Evolutionary conservation across 2,888 invertebrate species (phyloP).

Genomic region (Thecocarcelia acutangulata): DNA sequence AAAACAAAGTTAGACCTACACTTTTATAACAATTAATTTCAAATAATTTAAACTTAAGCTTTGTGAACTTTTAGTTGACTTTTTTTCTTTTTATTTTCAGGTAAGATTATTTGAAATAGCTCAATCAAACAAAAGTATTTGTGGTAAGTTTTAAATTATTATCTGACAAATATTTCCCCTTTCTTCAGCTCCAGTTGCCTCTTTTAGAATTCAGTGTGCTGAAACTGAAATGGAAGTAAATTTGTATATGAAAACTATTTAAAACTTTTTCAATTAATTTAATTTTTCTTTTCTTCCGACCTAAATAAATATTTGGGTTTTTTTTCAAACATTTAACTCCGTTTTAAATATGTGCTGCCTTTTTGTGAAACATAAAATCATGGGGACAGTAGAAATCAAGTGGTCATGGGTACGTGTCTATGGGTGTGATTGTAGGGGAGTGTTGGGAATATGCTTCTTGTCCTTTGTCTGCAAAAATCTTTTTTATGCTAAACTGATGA

Average conservation of each 20-base stretch:
- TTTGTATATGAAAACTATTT: conserved; percentile 11
- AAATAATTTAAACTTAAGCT: conserved; percentile 39
- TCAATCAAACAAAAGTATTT: conserved; percentile 23
- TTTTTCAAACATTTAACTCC: conserved; percentile 41
- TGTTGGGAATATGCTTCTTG: conserved; percentile 12
- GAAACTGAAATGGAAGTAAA: too few species aligned
- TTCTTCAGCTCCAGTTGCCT: too few species aligned
- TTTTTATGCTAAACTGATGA: conserved; percentile 28
- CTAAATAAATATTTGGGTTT: conserved; percentile 57
- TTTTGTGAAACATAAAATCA: neutral
- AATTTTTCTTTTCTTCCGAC: conserved; percentile 52
- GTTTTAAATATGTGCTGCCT: neutral
- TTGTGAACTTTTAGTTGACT: conserved; percentile 18
- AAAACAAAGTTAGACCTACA: conserved; percentile 5
- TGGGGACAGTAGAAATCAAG: neutral
- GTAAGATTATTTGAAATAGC: conserved; percentile 40
- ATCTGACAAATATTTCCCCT: neutral
- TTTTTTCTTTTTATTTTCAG: conserved; percentile 46
- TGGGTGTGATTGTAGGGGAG: neutral
- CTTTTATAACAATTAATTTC: conserved; percentile 46
- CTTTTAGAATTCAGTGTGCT: too few species aligned
- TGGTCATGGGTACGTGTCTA: neutral
- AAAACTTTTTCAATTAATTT: conserved; percentile 65
- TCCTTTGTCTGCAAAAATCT: neutral
- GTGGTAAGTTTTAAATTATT: conserved; percentile 50